Conservation (phyloP, 2,113 vertebrate genomes). For the Centropristis striata region DNA sequence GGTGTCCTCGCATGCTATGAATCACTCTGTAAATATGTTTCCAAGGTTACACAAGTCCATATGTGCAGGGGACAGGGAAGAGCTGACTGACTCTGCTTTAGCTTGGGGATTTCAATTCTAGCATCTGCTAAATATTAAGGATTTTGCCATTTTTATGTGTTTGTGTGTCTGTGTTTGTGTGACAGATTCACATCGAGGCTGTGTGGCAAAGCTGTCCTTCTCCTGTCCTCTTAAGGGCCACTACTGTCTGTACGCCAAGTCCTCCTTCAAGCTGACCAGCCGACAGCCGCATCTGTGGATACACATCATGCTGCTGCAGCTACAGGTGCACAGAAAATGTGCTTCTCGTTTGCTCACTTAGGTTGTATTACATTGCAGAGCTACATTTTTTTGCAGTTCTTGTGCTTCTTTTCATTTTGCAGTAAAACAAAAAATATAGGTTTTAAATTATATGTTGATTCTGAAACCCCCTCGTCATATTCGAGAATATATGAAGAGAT, state of each 20-base stretch:
- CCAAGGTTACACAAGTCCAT: conserved; percentile 42
- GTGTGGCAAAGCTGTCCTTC: conserved; percentile 92
- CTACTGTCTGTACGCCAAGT: conserved; percentile 96
- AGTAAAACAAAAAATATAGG: background rate
- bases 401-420: background rate
- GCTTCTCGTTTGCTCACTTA: background rate
- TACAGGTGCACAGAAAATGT: conserved; percentile 86
- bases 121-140: conserved; percentile 8
- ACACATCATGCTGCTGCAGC: conserved; percentile 94
- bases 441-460: background rate
- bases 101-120: background rate
- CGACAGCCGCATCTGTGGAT: conserved; percentile 93
- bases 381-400: too few relatives aligned
- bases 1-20: conserved; percentile 38
- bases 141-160: background rate
- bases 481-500: background rate
- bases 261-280: conserved; percentile 91
- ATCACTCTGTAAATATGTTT: conserved; percentile 42
- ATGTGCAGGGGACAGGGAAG: conserved; percentile 9
- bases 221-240: conserved; percentile 94
- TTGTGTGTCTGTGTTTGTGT: conserved; percentile 36
- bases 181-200: conserved; percentile 88
- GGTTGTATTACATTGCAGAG: too few relatives aligned
- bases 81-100: background rate
- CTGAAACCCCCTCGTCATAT: background rate